A percentile compares a stretch with the other conserved stretches of the same genome.
Conservation (phyloP, 2,113 vertebrate genomes). For the Erythrolamprus reginae region DNA sequence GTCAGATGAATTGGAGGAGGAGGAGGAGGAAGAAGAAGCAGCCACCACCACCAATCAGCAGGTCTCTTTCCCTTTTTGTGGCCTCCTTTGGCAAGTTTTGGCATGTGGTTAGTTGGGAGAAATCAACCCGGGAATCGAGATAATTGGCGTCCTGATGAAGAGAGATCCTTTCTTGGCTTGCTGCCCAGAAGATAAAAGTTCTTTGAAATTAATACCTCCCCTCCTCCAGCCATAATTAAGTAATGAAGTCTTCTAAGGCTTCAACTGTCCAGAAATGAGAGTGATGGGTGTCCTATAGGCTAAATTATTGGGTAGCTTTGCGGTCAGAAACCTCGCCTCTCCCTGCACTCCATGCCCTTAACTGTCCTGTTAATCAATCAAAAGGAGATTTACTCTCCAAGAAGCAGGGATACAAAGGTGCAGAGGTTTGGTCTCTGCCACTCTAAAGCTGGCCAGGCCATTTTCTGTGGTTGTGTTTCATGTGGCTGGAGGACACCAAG, state of each 20-base stretch:
- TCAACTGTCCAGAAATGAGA: background rate
- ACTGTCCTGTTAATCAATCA: background rate
- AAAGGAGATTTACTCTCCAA: background rate
- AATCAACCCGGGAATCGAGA: background rate
- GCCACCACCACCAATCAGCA: conserved; percentile 17
- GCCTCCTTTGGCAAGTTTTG: conserved; percentile 9
- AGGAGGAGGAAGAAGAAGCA: conserved; percentile 51
- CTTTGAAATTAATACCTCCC: background rate
- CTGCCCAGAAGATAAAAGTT: background rate
- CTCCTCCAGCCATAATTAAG: background rate
- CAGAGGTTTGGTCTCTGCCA: background rate
- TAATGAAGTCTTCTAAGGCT: background rate
- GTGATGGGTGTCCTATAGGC: background rate
- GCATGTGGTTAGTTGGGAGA: background rate
- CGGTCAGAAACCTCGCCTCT: background rate
- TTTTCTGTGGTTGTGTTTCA: background rate
- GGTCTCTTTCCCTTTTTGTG: conserved; percentile 51
- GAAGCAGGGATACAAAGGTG: background rate
- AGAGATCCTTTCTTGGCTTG: background rate
- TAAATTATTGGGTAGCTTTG: background rate
- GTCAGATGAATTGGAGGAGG: conserved; percentile 82
- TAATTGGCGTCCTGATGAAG: background rate
- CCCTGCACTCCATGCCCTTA: background rate
- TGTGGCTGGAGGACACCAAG: background rate
- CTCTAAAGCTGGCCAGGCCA: background rate